Conservation (phyloP, 2,888 invertebrate genomes). For the Uloborus plumipes region DNA sequence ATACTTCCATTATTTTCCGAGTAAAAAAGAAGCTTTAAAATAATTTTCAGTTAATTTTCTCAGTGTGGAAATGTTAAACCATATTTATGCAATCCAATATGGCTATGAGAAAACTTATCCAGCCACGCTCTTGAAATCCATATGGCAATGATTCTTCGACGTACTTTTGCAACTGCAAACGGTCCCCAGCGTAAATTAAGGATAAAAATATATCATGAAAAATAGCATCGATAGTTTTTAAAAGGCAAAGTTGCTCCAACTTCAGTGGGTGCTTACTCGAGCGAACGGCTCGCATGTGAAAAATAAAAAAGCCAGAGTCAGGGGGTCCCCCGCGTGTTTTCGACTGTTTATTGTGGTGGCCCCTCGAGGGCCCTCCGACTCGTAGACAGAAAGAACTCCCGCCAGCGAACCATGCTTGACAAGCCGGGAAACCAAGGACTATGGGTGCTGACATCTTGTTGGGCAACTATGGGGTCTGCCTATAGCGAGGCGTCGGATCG, state of each 20-base stretch:
- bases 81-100: too few relatives aligned
- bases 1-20: too few relatives aligned
- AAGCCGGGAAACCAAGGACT: conserved; percentile 53
- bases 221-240: background rate
- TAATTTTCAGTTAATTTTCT: too few relatives aligned
- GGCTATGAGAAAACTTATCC: too few relatives aligned
- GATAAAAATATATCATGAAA: conserved; percentile 3
- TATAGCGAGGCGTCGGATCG: conserved; percentile 19
- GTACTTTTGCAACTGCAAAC: too few relatives aligned
- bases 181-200: too few relatives aligned
- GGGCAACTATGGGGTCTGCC: conserved; percentile 57
- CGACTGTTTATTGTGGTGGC: conserved; percentile 32
- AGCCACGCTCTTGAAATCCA: too few relatives aligned
- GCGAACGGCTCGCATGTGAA: conserved; percentile 30
- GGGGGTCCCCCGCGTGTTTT: too few relatives aligned
- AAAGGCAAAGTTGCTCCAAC: conserved; percentile 9
- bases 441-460: conserved; percentile 62
- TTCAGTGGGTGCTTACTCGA: conserved; percentile 36
- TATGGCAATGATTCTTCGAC: too few relatives aligned
- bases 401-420: conserved; percentile 59
- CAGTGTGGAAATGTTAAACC: too few relatives aligned
- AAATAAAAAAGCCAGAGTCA: too few relatives aligned
- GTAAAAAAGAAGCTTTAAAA: too few relatives aligned
- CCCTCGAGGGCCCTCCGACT: conserved; percentile 42
- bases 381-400: conserved; percentile 46